Evolutionary conservation across 2,113 vertebrate species (phyloP).

Genomic region (Kryptolebias marmoratus): DNA sequence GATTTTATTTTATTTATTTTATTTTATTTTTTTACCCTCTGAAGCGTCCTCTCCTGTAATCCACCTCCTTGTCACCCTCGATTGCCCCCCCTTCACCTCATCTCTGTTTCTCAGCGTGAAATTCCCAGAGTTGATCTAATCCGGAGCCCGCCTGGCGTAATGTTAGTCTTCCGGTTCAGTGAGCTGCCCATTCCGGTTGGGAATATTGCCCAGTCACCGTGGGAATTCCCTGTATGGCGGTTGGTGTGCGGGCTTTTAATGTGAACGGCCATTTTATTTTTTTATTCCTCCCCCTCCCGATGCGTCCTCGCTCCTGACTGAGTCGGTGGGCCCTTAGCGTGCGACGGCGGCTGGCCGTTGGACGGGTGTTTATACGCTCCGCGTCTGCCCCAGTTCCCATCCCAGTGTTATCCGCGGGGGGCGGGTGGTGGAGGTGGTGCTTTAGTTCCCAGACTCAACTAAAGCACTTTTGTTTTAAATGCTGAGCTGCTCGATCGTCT

Average conservation of each 20-base stretch:
- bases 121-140: constrained; percentile 80
- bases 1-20: neutral
- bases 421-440: constrained; percentile 45
- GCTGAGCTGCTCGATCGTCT: constrained; percentile 13
- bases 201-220: constrained; percentile 76
- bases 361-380: constrained; percentile 14
- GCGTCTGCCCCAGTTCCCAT: constrained; percentile 80
- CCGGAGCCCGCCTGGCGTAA: constrained; percentile 79
- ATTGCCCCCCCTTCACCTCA: constrained; percentile 43
- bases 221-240: constrained; percentile 72
- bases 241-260: constrained; percentile 29
- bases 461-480: constrained; percentile 19
- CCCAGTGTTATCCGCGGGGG: constrained; percentile 61
- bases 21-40: constrained; percentile 10
- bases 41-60: constrained; percentile 20
- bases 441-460: constrained; percentile 33
- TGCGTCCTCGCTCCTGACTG: constrained; percentile 8
- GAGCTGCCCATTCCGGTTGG: constrained; percentile 80
- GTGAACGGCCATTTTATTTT: constrained; percentile 9
- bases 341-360: constrained; percentile 38
- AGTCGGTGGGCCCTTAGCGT: constrained; percentile 36
- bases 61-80: constrained; percentile 35
- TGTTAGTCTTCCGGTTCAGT: constrained; percentile 84
- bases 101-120: constrained; percentile 66
- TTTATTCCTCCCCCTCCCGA: constrained; percentile 6